Conservation (phyloP, 2,113 vertebrate species). For the Plecturocebus donacophilus region DNA sequence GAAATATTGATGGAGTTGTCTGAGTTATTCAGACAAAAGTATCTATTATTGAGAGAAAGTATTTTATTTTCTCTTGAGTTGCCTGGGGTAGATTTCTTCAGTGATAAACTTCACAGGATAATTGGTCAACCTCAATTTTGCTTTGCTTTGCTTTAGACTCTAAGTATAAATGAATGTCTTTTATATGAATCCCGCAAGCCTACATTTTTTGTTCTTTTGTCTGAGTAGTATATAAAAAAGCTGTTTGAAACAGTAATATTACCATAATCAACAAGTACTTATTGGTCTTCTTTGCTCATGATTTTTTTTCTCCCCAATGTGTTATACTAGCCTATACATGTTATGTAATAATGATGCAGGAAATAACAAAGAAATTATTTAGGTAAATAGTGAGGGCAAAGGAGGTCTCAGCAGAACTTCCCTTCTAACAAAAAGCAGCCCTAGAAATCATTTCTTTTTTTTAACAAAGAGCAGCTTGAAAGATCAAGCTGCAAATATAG, state of each 20-base stretch:
- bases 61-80: neutral
- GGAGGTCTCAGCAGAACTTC: too few relatives aligned
- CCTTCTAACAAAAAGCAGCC: too few relatives aligned
- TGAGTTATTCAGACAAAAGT: neutral
- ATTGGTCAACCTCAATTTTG: neutral
- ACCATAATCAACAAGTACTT: neutral
- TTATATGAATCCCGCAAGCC: neutral
- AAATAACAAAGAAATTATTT: too few relatives aligned
- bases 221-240: neutral
- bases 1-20: neutral
- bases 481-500: too few relatives aligned
- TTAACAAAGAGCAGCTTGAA: too few relatives aligned
- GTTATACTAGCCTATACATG: neutral
- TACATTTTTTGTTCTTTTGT: neutral
- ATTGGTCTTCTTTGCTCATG: neutral
- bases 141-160: neutral
- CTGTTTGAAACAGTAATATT: slow-evolving; percentile 1
- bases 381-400: too few relatives aligned
- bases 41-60: neutral
- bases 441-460: too few relatives aligned
- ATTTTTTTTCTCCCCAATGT: neutral
- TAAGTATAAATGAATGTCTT: neutral
- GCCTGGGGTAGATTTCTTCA: neutral
- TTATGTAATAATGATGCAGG: neutral
- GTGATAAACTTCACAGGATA: slow-evolving; percentile 5